Percentiles rank a stretch among this genome's conserved stretches.
phyloP scores from a whole-genome alignment of 2,797 vertebrate species.

The Myripristis jacobus region DNA sequence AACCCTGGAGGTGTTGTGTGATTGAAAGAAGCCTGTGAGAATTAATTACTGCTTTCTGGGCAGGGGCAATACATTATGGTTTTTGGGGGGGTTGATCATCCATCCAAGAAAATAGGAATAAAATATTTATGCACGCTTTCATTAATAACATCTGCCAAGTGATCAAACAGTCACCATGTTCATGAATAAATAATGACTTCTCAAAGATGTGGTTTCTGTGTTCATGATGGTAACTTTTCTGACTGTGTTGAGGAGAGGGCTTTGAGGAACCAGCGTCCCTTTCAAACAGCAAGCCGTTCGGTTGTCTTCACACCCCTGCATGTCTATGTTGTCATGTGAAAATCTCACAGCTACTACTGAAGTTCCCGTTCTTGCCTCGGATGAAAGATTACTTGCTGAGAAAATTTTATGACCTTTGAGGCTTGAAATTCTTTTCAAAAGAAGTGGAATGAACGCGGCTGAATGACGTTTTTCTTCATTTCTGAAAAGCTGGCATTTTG shows the following conservation, averaged over 20 bases:
- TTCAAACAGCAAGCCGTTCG: too few species aligned
- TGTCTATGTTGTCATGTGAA: background rate
- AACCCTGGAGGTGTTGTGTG: background rate
- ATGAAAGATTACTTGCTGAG: too few species aligned
- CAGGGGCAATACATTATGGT: background rate
- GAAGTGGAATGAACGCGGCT: background rate
- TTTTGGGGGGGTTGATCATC: slow-evolving; percentile 23
- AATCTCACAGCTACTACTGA: too few species aligned
- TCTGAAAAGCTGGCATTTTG: slow-evolving; percentile 18
- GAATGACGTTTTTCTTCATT: background rate
- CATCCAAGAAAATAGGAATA: slow-evolving; percentile 37
- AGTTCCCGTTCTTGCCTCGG: too few species aligned
- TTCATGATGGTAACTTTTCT: background rate
- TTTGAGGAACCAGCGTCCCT: too few species aligned
- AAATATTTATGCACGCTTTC: slow-evolving; percentile 66
- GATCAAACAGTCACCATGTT: background rate
- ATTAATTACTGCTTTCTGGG: slow-evolving; percentile 18
- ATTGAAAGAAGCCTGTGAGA: background rate
- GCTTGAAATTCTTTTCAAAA: slow-evolving; percentile 5
- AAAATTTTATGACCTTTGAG: slow-evolving; percentile 1
- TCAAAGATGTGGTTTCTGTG: background rate
- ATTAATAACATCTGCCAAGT: slow-evolving; percentile 62
- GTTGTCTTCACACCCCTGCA: background rate
- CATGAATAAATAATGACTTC: slow-evolving; percentile 66
- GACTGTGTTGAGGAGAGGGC: too few species aligned